These are phyloP conservation scores for Caloenas nicobarica DNA, from an alignment of 2,113 vertebrate species.

Conservation along the genomic window DNA sequence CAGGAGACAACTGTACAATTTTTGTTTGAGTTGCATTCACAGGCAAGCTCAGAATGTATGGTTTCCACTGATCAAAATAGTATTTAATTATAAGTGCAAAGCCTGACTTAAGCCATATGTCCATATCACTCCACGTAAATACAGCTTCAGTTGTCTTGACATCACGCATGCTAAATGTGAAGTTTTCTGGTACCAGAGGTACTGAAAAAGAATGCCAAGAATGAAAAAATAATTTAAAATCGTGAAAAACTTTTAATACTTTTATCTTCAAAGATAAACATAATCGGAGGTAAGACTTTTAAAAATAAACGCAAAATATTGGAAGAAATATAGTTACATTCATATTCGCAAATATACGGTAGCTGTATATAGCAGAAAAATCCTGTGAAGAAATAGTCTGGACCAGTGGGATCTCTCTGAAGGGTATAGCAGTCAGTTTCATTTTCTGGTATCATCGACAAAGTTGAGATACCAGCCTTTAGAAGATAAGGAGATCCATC, in stretches of 20 bases:
- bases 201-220: slow-evolving; percentile 62
- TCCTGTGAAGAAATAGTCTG: slow-evolving; percentile 80
- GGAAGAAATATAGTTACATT: slow-evolving; percentile 78
- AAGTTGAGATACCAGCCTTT: slow-evolving; percentile 53
- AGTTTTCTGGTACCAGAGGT: slow-evolving; percentile 54
- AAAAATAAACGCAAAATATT: neutral
- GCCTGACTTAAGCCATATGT: slow-evolving; percentile 53
- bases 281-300: neutral
- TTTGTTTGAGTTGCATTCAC: slow-evolving; percentile 61
- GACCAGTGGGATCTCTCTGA: slow-evolving; percentile 80
- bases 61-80: slow-evolving; percentile 57
- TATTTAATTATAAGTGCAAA: slow-evolving; percentile 78
- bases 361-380: slow-evolving; percentile 84
- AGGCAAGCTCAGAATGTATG: slow-evolving; percentile 56
- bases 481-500: slow-evolving; percentile 81
- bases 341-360: slow-evolving; percentile 87
- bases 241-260: neutral
- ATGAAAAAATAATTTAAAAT: neutral
- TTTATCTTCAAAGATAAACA: neutral
- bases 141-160: slow-evolving; percentile 78
- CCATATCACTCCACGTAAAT: slow-evolving; percentile 76
- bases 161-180: slow-evolving; percentile 67
- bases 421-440: slow-evolving; percentile 87
- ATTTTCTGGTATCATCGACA: slow-evolving; percentile 73
- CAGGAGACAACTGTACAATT: slow-evolving; percentile 78